Evolutionary conservation across 2,797 vertebrate genomes (phyloP).

Genomic region (Coilia nasus): DNA sequence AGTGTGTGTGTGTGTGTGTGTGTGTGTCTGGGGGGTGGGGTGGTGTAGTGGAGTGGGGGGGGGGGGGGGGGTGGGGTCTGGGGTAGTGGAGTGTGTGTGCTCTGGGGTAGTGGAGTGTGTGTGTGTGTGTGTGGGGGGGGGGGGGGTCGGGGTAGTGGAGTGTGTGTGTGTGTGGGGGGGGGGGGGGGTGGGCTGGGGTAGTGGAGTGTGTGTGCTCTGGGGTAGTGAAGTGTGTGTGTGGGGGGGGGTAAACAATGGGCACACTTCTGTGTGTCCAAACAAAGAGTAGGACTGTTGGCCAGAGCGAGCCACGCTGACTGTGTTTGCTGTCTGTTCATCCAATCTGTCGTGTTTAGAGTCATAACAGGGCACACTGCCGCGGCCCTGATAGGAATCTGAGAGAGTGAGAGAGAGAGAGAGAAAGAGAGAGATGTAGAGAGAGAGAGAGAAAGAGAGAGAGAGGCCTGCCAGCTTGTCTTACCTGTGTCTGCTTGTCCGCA

Average conservation of each 20-base stretch:
- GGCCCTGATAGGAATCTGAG: slow-evolving; percentile 64
- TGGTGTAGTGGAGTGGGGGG: no score
- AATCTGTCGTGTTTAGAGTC: slow-evolving; percentile 63
- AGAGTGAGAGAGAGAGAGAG: background rate
- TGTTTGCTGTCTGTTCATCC: slow-evolving; percentile 48
- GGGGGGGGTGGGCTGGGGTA: no score
- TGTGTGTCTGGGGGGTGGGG: no score
- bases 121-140: no score
- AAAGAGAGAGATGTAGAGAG: slow-evolving; percentile 37
- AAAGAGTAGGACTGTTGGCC: slow-evolving; percentile 42
- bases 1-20: no score
- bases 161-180: no score
- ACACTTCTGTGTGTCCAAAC: slow-evolving; percentile 59
- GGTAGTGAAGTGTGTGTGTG: slow-evolving; percentile 25
- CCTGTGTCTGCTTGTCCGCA: slow-evolving; percentile 1
- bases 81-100: no score
- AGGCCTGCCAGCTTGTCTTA: slow-evolving; percentile 14
- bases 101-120: no score
- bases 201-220: slow-evolving; percentile 18
- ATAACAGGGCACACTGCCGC: slow-evolving; percentile 57
- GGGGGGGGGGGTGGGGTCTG: no score
- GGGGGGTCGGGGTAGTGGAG: no score
- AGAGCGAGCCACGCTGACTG: slow-evolving; percentile 34
- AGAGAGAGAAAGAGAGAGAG: slow-evolving; percentile 21
- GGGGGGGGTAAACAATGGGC: slow-evolving; percentile 56